Evolutionary conservation across 1,140 invertebrate genomes (phyloP).

Genomic region (Pseudoatta argentina): DNA sequence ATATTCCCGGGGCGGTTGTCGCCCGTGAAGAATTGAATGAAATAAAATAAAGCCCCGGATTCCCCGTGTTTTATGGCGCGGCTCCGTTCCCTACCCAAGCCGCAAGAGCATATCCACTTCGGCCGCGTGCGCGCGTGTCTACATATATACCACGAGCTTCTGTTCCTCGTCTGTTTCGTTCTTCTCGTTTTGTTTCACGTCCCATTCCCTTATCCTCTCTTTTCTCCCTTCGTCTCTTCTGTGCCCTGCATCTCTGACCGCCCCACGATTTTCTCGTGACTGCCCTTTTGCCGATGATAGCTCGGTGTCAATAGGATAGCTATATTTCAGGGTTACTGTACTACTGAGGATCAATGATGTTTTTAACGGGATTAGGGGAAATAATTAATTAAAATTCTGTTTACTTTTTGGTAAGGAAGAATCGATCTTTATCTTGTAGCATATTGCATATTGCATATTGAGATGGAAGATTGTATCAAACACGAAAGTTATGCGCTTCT

Average conservation of each 20-base stretch:
- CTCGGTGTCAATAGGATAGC: neutral
- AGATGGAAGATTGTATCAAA: conserved; percentile 4
- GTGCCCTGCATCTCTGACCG: neutral
- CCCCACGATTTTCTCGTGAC: neutral
- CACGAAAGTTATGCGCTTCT: neutral
- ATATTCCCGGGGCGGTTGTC: conserved; percentile 82
- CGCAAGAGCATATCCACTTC: conserved; percentile 81
- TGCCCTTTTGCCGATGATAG: conserved; percentile 7
- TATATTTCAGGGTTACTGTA: neutral
- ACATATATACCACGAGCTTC: conserved; percentile 61
- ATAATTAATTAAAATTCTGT: neutral
- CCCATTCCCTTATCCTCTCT: neutral
- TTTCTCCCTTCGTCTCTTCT: neutral
- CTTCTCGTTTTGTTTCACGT: neutral
- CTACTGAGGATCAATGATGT: neutral
- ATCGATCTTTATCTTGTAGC: neutral
- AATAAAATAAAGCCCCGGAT: conserved; percentile 83
- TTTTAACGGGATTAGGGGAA: neutral
- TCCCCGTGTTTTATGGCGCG: conserved; percentile 73
- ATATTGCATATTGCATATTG: neutral
- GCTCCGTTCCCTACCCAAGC: conserved; percentile 71
- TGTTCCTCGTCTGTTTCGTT: too few relatives aligned
- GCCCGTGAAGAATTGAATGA: conserved; percentile 83
- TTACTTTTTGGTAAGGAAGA: neutral
- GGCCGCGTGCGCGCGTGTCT: conserved; percentile 75